Conservation (phyloP, 1,140 invertebrate genomes). For the Drosophila sucinea region DNA sequence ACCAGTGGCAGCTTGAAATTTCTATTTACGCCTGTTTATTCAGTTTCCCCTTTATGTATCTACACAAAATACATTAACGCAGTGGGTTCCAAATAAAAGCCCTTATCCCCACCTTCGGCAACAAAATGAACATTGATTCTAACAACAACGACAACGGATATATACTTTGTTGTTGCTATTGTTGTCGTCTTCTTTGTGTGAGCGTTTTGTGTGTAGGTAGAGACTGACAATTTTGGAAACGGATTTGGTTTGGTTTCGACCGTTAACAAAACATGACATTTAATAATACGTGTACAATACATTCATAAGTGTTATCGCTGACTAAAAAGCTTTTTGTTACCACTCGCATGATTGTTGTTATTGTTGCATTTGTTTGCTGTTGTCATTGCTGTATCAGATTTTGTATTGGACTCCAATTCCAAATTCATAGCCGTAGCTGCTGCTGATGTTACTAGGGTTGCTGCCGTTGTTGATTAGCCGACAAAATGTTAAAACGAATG, state of each 20-base stretch:
- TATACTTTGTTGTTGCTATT: conserved; percentile 54
- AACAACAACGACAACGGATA: conserved; percentile 46
- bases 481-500: conserved; percentile 73
- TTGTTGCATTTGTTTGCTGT: conserved; percentile 63
- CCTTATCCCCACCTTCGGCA: conserved; percentile 39
- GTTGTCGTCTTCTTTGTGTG: conserved; percentile 36
- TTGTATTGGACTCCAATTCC: conserved; percentile 37
- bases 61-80: conserved; percentile 72
- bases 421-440: conserved; percentile 40
- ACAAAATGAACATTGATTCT: conserved; percentile 54
- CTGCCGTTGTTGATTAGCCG: conserved; percentile 48
- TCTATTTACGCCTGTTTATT: conserved; percentile 59
- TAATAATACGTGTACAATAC: conserved; percentile 79
- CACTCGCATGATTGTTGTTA: conserved; percentile 57
- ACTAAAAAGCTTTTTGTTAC: conserved; percentile 80
- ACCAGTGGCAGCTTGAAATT: conserved; percentile 58
- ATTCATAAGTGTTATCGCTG: conserved; percentile 78
- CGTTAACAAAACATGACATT: conserved; percentile 80
- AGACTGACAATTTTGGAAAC: conserved; percentile 79
- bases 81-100: conserved; percentile 60
- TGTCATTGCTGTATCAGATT: conserved; percentile 65
- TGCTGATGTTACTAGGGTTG: conserved; percentile 16
- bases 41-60: conserved; percentile 42
- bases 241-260: conserved; percentile 58
- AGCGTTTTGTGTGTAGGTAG: conserved; percentile 47